These are phyloP conservation scores for Drosophila auraria DNA, from an alignment of 1,140 invertebrate genomes.

Conservation along the genomic window DNA sequence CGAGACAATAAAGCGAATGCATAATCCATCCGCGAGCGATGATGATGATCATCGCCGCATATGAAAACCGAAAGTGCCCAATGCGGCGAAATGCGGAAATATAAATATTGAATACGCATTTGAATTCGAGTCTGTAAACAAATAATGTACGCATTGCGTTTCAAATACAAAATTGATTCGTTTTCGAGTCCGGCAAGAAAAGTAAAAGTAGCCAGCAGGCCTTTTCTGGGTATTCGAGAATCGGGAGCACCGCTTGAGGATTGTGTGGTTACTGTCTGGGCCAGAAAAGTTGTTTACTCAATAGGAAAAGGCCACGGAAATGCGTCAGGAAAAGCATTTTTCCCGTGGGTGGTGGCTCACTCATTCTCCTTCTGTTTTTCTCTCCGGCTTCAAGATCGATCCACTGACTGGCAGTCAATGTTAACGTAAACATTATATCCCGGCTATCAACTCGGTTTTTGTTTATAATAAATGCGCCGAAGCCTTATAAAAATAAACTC, in stretches of 20 bases:
- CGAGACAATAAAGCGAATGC: slow-evolving; percentile 62
- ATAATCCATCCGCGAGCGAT: slow-evolving; percentile 28
- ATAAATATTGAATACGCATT: slow-evolving; percentile 29
- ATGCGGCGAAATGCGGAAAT: slow-evolving; percentile 67
- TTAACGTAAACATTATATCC: slow-evolving; percentile 70
- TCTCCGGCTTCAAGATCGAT: slow-evolving; percentile 36
- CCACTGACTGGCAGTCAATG: slow-evolving; percentile 65
- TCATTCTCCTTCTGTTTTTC: background rate
- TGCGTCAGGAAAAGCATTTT: slow-evolving; percentile 61
- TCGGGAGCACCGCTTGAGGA: slow-evolving; percentile 16
- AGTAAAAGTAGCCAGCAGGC: slow-evolving; percentile 66
- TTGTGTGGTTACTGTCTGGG: slow-evolving; percentile 29
- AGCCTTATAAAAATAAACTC: slow-evolving; percentile 47
- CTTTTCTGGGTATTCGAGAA: slow-evolving; percentile 8
- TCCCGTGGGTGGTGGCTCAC: slow-evolving; percentile 34
- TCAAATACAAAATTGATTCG: slow-evolving; percentile 70
- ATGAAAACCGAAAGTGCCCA: slow-evolving; percentile 69
- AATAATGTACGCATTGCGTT: slow-evolving; percentile 67
- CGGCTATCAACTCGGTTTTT: slow-evolving; percentile 27
- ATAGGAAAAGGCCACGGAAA: slow-evolving; percentile 63
- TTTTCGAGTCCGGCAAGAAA: slow-evolving; percentile 52
- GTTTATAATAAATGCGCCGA: slow-evolving; percentile 51
- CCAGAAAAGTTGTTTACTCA: slow-evolving; percentile 60
- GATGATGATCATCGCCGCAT: slow-evolving; percentile 7
- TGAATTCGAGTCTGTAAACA: slow-evolving; percentile 32